Percentiles rank a stretch among this genome's conserved stretches.
phyloP scores from a whole-genome alignment of 2,113 vertebrate species.

The Crotalus tigris region DNA sequence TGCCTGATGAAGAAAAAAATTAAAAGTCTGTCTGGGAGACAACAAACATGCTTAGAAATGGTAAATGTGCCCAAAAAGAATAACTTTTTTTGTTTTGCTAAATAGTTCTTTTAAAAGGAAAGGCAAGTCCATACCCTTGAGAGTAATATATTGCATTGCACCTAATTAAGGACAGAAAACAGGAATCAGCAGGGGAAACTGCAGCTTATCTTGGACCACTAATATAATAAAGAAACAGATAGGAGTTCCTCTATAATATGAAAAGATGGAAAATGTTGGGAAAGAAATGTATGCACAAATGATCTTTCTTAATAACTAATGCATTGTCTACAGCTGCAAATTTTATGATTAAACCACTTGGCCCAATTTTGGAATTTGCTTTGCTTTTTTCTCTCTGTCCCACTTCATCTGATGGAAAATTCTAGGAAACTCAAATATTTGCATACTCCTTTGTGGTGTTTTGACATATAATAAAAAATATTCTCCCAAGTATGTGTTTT shows the following conservation, averaged over 20 bases:
- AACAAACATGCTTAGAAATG: neutral
- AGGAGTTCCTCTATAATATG: neutral
- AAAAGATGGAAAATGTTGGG: neutral
- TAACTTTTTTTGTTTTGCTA: neutral
- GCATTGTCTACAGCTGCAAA: neutral
- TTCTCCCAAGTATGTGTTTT: neutral
- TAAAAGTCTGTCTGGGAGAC: neutral
- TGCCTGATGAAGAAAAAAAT: constrained; percentile 13
- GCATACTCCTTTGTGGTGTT: neutral
- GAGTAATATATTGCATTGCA: neutral
- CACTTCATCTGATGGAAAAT: neutral
- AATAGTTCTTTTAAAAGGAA: neutral
- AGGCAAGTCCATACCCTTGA: neutral
- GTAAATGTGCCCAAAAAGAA: neutral
- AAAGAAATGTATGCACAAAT: neutral
- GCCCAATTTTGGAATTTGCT: neutral
- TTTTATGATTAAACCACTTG: neutral
- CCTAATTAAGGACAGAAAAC: neutral
- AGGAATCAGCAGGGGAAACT: neutral
- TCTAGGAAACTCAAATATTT: neutral
- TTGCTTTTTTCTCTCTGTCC: neutral
- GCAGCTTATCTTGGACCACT: neutral
- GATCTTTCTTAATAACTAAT: neutral
- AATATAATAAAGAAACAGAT: neutral
- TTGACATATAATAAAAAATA: neutral